Conservation (phyloP, 2,113 vertebrate species). For the Neogale vison region DNA sequence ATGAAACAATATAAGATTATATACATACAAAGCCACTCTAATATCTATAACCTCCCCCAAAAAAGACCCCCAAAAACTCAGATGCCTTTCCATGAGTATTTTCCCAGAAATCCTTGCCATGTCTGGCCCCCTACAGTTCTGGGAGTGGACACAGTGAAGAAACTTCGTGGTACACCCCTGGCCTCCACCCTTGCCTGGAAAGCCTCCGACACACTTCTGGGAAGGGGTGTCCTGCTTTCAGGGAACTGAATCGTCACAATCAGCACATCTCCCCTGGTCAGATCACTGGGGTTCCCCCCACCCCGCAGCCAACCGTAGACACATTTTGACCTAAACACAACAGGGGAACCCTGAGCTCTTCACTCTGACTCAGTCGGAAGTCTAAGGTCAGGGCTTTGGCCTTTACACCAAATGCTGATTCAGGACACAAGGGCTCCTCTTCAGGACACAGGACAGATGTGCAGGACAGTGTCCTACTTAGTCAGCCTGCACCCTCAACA, state of each 20-base stretch:
- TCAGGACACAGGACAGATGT: not conserved
- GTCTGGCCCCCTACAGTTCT: not conserved
- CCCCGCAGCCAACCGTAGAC: not conserved
- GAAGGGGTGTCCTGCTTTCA: not conserved
- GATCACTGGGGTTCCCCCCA: not conserved
- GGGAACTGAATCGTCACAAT: too few species aligned
- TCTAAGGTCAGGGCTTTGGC: not conserved
- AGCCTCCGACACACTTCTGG: not conserved
- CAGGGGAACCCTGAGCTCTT: not conserved
- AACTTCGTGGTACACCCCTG: rapidly evolving
- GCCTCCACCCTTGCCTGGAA: not conserved
- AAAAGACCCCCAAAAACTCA: not conserved
- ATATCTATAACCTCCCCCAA: not conserved
- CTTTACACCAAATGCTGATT: not conserved
- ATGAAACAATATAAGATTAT: not conserved
- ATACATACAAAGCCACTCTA: not conserved
- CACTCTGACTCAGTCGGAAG: not conserved
- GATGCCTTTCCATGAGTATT: not conserved
- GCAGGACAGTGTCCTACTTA: not conserved
- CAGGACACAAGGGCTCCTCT: not conserved
- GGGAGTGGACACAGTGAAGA: not conserved
- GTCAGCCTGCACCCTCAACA: not conserved
- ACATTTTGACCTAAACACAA: not conserved
- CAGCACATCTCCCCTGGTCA: rapidly evolving
- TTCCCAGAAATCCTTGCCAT: not conserved